A percentile compares a stretch with the other conserved stretches of the same genome.
These are phyloP conservation scores for Dryobota labecula DNA, from an alignment of 2,888 invertebrate species.

Conservation along the genomic window DNA sequence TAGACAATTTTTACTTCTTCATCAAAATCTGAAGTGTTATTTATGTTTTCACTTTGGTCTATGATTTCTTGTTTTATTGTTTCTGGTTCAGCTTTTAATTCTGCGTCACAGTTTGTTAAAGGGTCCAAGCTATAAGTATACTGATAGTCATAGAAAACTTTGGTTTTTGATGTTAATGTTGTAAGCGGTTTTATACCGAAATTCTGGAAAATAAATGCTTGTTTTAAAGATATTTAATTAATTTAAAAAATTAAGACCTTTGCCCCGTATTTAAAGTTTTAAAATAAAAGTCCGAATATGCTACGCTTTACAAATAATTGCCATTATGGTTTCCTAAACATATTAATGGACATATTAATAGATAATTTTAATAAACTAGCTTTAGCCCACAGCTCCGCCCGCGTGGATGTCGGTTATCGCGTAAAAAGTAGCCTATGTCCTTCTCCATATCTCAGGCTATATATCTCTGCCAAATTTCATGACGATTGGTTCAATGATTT, in stretches of 20 bases:
- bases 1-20: background rate
- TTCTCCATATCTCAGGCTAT: no score
- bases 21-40: slow-evolving; percentile 34
- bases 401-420: no score
- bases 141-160: slow-evolving; percentile 34
- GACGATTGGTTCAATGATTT: no score
- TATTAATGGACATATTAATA: no score
- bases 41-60: slow-evolving; percentile 34
- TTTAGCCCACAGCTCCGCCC: no score
- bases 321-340: no score
- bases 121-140: slow-evolving; percentile 40
- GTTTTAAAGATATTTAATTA: background rate
- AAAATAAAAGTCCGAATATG: no score
- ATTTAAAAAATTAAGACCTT: background rate
- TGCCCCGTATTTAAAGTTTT: background rate
- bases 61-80: slow-evolving; percentile 47
- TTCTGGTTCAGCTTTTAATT: slow-evolving; percentile 29
- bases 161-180: slow-evolving; percentile 28
- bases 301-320: no score
- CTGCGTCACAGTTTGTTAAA: background rate
- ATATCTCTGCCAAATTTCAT: no score
- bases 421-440: no score
- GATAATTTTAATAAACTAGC: no score
- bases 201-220: slow-evolving; percentile 41
- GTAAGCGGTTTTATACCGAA: slow-evolving; percentile 50